A percentile compares a stretch with the other conserved stretches of the same genome.
These are phyloP conservation scores for Nebria ingens DNA, from an alignment of 1,140 invertebrate species.

Conservation along the genomic window DNA sequence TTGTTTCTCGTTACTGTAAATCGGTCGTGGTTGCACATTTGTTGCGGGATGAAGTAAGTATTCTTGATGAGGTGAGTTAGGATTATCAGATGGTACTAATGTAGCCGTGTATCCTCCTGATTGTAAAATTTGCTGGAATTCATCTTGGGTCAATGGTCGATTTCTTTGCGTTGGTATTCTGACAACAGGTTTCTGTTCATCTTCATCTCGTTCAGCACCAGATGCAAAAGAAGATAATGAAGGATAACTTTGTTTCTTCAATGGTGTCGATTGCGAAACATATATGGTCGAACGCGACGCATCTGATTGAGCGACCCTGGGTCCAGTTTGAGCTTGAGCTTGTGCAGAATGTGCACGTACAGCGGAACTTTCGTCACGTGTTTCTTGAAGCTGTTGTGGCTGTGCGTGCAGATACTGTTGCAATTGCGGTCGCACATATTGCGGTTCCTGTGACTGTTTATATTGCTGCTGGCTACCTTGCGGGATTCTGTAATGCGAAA, in stretches of 20 bases:
- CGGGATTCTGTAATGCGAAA: background rate
- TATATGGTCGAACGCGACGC: background rate
- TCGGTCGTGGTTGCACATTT: background rate
- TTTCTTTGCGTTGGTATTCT: background rate
- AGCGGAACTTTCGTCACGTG: background rate
- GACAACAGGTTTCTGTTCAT: background rate
- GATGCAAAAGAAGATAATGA: background rate
- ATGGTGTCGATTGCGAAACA: background rate
- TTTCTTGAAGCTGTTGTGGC: background rate
- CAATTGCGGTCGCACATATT: background rate
- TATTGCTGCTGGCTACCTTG: background rate
- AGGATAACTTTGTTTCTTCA: background rate
- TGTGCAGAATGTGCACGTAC: background rate
- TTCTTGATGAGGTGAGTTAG: background rate
- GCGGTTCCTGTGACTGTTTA: background rate
- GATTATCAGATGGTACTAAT: constrained; percentile 3
- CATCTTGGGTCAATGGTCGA: background rate
- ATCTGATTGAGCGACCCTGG: background rate
- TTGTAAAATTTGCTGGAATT: background rate
- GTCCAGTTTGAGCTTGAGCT: background rate
- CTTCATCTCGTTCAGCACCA: background rate
- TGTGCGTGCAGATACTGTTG: background rate
- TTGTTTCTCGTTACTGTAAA: background rate
- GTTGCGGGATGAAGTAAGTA: background rate
- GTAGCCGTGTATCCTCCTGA: background rate